Percentiles rank a stretch among this genome's conserved stretches.
Evolutionary conservation across 1,140 invertebrate species (phyloP).

Genomic region (Formica exsecta): DNA sequence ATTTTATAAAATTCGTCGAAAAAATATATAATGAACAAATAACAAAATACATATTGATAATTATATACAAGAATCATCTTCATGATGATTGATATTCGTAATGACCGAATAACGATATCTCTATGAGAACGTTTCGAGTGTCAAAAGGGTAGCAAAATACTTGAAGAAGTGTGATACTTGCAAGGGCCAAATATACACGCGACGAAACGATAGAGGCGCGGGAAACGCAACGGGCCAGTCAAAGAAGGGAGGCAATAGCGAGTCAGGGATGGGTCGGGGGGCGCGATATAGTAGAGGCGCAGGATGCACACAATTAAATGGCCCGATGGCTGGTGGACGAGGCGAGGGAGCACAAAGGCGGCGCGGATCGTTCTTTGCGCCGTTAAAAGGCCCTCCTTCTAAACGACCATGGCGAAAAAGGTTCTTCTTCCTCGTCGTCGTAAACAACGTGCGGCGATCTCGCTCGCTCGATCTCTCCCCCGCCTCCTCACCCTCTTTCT

Average conservation of each 20-base stretch:
- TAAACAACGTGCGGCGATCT: conserved; percentile 44
- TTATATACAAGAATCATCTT: not conserved
- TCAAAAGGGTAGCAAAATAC: not conserved
- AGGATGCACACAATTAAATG: conserved; percentile 65
- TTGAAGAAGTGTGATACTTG: conserved; percentile 20
- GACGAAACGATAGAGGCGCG: not conserved
- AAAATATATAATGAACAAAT: not conserved
- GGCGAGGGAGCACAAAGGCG: conserved; percentile 62
- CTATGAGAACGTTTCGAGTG: not conserved
- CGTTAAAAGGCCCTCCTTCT: conserved; percentile 59
- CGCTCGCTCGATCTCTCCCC: conserved; percentile 10
- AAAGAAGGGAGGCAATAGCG: not conserved
- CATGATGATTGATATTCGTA: not conserved
- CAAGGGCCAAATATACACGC: not conserved
- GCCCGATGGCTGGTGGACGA: conserved; percentile 56
- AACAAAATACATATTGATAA: not conserved
- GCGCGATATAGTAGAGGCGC: conserved; percentile 3
- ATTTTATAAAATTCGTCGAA: not conserved
- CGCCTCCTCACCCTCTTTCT: not conserved
- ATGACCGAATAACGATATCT: not conserved
- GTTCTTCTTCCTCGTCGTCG: conserved; percentile 51
- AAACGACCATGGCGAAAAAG: conserved; percentile 65
- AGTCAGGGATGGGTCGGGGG: not conserved
- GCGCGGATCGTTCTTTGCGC: conserved; percentile 66
- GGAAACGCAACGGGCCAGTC: not conserved